Evolutionary conservation across 2,888 invertebrate genomes (phyloP), one percentile per base, ranked within the genome.

Genomic region (Mechanitis mazaeus): DNA sequence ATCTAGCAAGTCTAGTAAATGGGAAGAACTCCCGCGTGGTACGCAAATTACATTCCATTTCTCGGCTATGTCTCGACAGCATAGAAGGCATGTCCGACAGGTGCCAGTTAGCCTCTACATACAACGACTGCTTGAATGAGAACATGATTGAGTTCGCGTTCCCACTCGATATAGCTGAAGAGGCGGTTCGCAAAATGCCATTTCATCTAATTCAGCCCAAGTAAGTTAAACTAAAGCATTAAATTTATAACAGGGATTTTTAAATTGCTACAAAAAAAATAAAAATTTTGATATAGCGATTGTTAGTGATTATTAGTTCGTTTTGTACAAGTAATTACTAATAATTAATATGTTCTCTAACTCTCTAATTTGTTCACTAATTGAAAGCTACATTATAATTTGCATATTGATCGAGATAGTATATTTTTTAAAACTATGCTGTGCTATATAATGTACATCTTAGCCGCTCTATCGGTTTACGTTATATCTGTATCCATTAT

Each of bases 71-170:
- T 65, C 72, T 88, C 54, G 89, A 88, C 74, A 85, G 81, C 59
- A 86, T 88, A 45, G 87, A 87, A 45, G 88, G 88, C 54, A 83
- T 88, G 83, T 81, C 84, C 0, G 88, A 89, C 63, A 71, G 87
- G 42, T 89, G 89, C 64, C 87, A 88, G 55, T 74, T 89, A 1
- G 88, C 87, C 0, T 88, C 89, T 0, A 86, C 87, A 0, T 90
- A 89, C 72, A 89, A 88, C 55, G 88, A 89, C 71, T 89, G 89
- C 59, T 66, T 89, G 9, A 89, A 89, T 45, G 88, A 88, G 56
- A 89, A 88, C 66, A 89, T 89, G 89, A 72, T 82, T 28, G 90
- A 89, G 55, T 89, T 90, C 56, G 82, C 87, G 0, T 90, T 90
- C 60, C 89, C 90, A 0, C 69, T 88, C 1, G 89, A 89, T 4